These are phyloP conservation scores for Formica aserva DNA, from an alignment of 2,888 invertebrate species.

Conservation along the genomic window DNA sequence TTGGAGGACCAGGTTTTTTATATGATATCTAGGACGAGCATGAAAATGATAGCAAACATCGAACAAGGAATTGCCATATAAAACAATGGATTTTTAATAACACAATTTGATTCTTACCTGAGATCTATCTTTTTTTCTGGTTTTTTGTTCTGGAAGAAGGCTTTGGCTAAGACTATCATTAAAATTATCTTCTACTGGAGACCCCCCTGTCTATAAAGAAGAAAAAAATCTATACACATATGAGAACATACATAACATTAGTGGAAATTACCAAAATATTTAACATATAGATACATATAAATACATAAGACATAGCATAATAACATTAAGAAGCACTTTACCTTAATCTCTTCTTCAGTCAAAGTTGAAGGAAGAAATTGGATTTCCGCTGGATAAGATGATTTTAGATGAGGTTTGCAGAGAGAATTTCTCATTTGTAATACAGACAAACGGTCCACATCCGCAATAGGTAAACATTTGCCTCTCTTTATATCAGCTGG, in stretches of 20 bases:
- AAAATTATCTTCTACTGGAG: constrained; percentile 78
- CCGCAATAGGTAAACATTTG: constrained; percentile 85
- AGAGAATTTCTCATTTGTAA: constrained; percentile 93
- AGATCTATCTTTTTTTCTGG: constrained; percentile 81
- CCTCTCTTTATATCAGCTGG: constrained; percentile 87
- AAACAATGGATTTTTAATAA: neutral
- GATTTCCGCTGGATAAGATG: constrained; percentile 94
- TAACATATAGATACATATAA: constrained; percentile 1
- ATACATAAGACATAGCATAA: neutral
- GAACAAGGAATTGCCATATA: neutral
- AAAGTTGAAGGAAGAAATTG: constrained; percentile 88
- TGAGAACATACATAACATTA: neutral
- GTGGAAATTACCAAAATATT: constrained; percentile 1
- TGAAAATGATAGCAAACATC: constrained; percentile 38
- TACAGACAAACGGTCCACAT: constrained; percentile 88
- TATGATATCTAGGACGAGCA: constrained; percentile 89
- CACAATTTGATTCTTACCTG: constrained; percentile 74
- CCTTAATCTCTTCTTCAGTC: constrained; percentile 90
- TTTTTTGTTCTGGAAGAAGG: constrained; percentile 83
- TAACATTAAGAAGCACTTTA: constrained; percentile 74
- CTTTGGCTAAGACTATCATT: constrained; percentile 85
- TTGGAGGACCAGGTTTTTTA: constrained; percentile 94
- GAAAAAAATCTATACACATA: constrained; percentile 1
- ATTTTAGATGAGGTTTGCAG: constrained; percentile 94
- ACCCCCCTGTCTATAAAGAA: constrained; percentile 79